These are phyloP conservation scores for Carapus acus DNA, from an alignment of 2,797 vertebrate species.

Conservation along the genomic window DNA sequence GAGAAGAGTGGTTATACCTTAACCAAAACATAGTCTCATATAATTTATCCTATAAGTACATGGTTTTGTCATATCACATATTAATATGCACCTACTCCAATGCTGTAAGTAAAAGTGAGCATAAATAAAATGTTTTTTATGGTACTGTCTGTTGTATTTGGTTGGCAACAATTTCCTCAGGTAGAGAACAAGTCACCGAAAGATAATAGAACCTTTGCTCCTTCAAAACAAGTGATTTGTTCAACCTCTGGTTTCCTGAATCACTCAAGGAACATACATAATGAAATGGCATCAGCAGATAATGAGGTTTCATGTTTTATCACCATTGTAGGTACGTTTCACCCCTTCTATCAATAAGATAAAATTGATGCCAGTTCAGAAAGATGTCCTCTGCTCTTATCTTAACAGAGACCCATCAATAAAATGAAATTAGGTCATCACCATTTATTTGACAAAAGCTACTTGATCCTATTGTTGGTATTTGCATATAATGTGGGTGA, in stretches of 20 bases:
- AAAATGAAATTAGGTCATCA: no score
- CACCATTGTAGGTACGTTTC: no score
- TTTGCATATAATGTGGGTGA: no score
- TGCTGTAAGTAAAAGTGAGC: conserved; percentile 58
- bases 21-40: conserved; percentile 46
- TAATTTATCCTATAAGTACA: conserved; percentile 64
- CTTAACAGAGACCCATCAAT: no score
- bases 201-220: not conserved
- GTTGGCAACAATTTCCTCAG: not conserved
- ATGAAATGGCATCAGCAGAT: conserved; percentile 25
- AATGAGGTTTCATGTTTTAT: no score
- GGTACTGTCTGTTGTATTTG: conserved; percentile 17
- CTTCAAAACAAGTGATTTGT: conserved; percentile 1
- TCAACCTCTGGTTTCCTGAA: conserved; percentile 14
- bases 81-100: conserved; percentile 61
- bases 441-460: no score
- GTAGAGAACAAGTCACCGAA: not conserved
- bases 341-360: no score
- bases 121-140: conserved; percentile 67
- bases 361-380: no score
- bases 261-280: conserved; percentile 14
- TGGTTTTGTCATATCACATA: conserved; percentile 53
- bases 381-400: no score
- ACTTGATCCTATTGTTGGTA: no score
- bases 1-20: conserved; percentile 50